These are phyloP conservation scores for Hypsopygia costalis DNA, from an alignment of 2,888 invertebrate species.

Conservation along the genomic window DNA sequence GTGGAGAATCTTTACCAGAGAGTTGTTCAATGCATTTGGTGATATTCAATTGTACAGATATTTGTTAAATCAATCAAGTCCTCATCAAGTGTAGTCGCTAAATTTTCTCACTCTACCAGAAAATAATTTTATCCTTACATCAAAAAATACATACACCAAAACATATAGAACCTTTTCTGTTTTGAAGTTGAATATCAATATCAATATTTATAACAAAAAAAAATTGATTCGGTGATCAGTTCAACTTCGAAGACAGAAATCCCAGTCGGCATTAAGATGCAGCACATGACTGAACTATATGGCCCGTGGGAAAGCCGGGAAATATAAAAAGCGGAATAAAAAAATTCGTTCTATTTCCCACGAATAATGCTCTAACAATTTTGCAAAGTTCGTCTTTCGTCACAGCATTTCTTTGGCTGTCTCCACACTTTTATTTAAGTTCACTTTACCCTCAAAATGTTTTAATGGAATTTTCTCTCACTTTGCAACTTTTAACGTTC, in stretches of 20 bases:
- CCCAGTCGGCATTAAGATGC: neutral
- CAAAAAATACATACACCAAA: too few relatives aligned
- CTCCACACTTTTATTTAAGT: neutral
- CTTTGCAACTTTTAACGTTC: neutral
- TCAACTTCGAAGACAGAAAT: neutral
- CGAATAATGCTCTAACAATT: neutral
- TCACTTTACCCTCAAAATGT: neutral
- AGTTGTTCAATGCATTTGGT: too few relatives aligned
- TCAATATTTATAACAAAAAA: neutral
- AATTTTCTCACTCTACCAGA: too few relatives aligned
- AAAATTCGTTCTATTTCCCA: neutral
- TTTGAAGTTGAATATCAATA: too few relatives aligned
- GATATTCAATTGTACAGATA: too few relatives aligned
- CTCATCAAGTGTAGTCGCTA: too few relatives aligned
- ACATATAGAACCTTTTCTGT: too few relatives aligned
- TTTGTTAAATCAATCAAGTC: too few relatives aligned
- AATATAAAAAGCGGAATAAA: neutral
- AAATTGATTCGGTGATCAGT: conserved; percentile 1
- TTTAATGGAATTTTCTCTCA: neutral
- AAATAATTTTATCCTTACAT: too few relatives aligned
- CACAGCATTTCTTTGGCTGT: neutral
- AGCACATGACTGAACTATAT: conserved; percentile 2
- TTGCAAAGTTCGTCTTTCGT: neutral
- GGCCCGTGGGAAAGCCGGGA: neutral
- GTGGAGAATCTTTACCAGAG: too few relatives aligned